These are phyloP conservation scores for Zootoca vivipara DNA, from an alignment of 2,113 vertebrate genomes.

Conservation along the genomic window DNA sequence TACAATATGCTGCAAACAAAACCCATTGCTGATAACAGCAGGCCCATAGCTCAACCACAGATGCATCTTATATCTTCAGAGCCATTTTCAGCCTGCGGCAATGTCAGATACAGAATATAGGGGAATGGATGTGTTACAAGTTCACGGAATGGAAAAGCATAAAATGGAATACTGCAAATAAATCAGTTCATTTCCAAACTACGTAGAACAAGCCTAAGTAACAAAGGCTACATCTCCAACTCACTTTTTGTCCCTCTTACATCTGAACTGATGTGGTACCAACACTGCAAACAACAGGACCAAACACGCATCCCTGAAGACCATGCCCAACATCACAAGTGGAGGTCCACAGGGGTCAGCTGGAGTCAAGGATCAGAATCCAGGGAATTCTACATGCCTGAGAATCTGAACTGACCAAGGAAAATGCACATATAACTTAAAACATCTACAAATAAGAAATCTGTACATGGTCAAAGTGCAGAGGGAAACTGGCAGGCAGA, in stretches of 20 bases:
- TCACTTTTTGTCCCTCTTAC: background rate
- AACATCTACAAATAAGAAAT: background rate
- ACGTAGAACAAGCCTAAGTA: background rate
- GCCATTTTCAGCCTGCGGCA: background rate
- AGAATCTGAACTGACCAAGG: background rate
- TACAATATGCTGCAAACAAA: background rate
- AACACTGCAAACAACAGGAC: background rate
- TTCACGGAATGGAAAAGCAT: background rate
- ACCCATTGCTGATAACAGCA: background rate
- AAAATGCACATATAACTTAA: background rate
- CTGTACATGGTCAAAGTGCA: background rate
- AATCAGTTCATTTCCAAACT: background rate
- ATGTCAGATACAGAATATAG: background rate
- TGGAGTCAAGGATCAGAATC: background rate
- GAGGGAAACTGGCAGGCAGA: background rate
- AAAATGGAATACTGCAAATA: background rate
- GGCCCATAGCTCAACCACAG: background rate
- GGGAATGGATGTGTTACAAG: background rate
- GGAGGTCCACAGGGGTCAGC: background rate
- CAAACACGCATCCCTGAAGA: background rate
- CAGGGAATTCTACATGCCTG: background rate
- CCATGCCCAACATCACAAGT: background rate
- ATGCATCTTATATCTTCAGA: background rate
- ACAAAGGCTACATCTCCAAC: background rate
- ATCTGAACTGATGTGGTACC: background rate